Base-by-base conservation (phyloP, 2,888 invertebrate species). In the Julus scandinavius region DNA sequence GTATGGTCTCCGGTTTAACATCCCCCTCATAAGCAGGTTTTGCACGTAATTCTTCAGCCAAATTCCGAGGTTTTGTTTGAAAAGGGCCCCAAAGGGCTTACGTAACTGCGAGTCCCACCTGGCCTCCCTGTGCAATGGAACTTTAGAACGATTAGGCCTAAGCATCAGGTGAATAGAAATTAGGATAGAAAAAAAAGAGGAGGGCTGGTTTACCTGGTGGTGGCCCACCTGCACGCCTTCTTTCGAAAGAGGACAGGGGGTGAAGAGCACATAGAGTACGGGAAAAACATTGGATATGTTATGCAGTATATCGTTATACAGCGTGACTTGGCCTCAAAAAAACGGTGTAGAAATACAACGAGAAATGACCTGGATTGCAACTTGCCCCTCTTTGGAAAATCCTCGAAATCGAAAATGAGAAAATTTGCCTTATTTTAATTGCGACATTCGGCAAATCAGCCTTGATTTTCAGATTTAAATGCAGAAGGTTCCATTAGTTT, bases 131-230 rank as follows among this genome's bases (percentile, higher is more conserved):
- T 7, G 45, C 45, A 45, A 7, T 45, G 45, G 45, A 45, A 45
- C 6, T 45, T 45, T 45, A 45, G 6, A 45, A 45, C 45, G 45
- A 45, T 45, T 54, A 54, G 54, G 54, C 63, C 63, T n/a, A 63
- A n/a, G 63, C 63, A 63, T 63, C 63, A 63, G 63, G 63, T 63
- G 63, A 63, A 63, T 63, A 17, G 63, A 63, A 63, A 63, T 63
- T 63, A n/a, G 63, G 54, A 54, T 20, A n/a, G 63, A 13, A 54
- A 5, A 63, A 63, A 63, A 17, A 17, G 63, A 63, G 63, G 63
- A 63, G 63, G 63, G 63, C 3, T 54, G 15, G 15, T 54, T 15
- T 54, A 54, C 54, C 54, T 54, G n/a, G 63, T 63, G 63, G n/a
- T 3, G 63, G 17, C 63, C 63, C 63, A 63, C 63, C 63, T 63